Evolutionary conservation across 2,797 vertebrate genomes (phyloP).

Genomic region (Pipistrellus nathusii): DNA sequence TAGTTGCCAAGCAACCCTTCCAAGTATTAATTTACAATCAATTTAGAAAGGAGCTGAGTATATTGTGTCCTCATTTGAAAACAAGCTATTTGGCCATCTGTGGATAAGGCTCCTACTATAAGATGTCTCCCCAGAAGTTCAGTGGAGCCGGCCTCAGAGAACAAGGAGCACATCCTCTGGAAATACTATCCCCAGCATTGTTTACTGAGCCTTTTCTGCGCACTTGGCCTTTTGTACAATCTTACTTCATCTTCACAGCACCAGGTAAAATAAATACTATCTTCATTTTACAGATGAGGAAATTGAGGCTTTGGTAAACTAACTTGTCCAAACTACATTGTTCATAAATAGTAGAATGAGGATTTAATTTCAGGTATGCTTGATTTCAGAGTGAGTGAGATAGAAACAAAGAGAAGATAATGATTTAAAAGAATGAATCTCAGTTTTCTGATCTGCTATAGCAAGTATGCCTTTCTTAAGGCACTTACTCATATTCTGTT

Average conservation of each 20-base stretch:
- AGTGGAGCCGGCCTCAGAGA: not conserved
- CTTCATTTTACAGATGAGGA: constrained; percentile 32
- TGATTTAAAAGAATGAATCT: constrained; percentile 40
- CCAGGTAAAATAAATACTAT: constrained; percentile 19
- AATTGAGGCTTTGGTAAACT: constrained; percentile 41
- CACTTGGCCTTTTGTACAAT: not conserved
- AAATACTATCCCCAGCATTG: not conserved
- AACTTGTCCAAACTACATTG: not conserved
- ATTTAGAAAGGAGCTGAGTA: not conserved
- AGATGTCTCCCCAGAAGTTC: not conserved
- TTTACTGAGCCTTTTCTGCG: not conserved
- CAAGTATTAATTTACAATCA: constrained; percentile 21
- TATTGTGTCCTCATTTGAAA: constrained; percentile 50
- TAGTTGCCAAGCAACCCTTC: not conserved
- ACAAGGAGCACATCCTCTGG: not conserved
- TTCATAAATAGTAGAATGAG: constrained; percentile 44
- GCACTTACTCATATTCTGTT: not conserved
- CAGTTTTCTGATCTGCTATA: not conserved
- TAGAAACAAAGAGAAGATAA: not conserved
- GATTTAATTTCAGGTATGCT: constrained; percentile 25
- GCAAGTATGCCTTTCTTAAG: not conserved
- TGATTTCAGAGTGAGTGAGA: constrained; percentile 36
- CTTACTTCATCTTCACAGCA: not conserved
- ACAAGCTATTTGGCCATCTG: not conserved
- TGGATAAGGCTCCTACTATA: not conserved